Evolutionary conservation across 2,113 vertebrate species (phyloP), one percentile per base, ranked within the genome.

Genomic region (Lathamus discolor): DNA sequence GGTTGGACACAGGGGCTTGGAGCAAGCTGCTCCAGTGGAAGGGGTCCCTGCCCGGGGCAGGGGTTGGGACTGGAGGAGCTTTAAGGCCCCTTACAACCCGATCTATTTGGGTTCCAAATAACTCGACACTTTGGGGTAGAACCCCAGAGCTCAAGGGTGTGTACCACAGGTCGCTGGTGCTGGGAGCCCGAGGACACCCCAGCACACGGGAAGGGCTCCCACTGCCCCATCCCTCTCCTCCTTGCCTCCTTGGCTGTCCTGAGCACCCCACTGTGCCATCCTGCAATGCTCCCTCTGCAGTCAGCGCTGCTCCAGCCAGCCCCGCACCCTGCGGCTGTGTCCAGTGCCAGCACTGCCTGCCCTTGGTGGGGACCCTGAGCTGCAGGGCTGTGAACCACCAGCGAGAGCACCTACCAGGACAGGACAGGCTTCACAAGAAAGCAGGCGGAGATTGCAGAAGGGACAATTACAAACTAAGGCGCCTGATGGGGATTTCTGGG

Each of bases 241-340:
- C 55, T 33, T 4, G n/a, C 75, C 39, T 41, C 19, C 11, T 10
- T 7, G 43, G 25, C 19, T 63, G 44, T 22, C 27, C 9, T 13
- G 22, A 70, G 6, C 8, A 17, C 22, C 22, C 14, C 6, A 0
- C 27, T 6, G 10, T 4, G 39, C 35, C 35, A 5, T 22, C 37
- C 37, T 39, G 48, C 19, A 29, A 5, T 4, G 7, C 16, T 41
- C n/a, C 64, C 59, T 35, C 51, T 35, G 61, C 41, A 5, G 27
- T 14, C 9, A 25, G 24, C 2, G 4, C 2, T 44, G 33, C 81
- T 62, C 68, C 57, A n/a, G 55, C 54, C 14, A 19, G 19, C 39
- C 37, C 2, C 0, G 8, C 24, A 24, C 44, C n/a, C 49, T 3
- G 28, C 16, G 12, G 17, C 25, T 1, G 4, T 3, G 25, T 8